Base-by-base conservation (phyloP, 2,797 vertebrate species). In the Cuculus canorus region DNA sequence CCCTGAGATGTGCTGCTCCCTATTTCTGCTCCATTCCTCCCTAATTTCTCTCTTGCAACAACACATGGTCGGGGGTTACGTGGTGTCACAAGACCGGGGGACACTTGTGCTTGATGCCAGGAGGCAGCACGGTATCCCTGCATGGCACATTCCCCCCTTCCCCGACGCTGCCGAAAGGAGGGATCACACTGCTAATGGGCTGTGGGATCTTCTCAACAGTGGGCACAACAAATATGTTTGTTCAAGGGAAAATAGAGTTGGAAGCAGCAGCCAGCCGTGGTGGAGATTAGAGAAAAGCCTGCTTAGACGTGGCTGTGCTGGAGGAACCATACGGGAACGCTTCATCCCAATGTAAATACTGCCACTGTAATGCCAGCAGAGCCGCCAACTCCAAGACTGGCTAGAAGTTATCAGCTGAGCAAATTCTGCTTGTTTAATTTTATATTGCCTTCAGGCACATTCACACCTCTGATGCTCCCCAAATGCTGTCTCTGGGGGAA, bases 341-440 rank as follows among this genome's bases (percentile, higher is more conserved):
- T 82, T 85, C 89, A 88, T 88, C 86, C 92, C 52, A 10, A 1
- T 28, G 68, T 22, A 94, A 93, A 90, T 8, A 56, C 12, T 0
- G 41, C 8, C 59, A 37, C 18, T 5, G 5, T 28, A 71, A 90
- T 7, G 65, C 69, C 17, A 0, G 28, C 71, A 53, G 71, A 64
- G 64, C 94, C 8, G 1, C 30, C 0, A 0, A 50, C 66, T 68
- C 83, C 0, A 0, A 43, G 18, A 33, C 32, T 2, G 0, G 25
- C 2, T 11, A 24, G 14, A 25, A 84, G 68, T 39, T 35, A 73
- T 24, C 39, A 87, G 63, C 75, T 15, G 60, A 92, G 61, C 68
- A 84, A 72, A 79, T 37, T 9, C 83, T 15, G 53, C 90, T 53
- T 60, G 43, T 82, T 96, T 82, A 33, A 90, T 59, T 88, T 57